Evolutionary conservation across 1,140 invertebrate species (phyloP).

Genomic region (Zaprionus taronus): DNA sequence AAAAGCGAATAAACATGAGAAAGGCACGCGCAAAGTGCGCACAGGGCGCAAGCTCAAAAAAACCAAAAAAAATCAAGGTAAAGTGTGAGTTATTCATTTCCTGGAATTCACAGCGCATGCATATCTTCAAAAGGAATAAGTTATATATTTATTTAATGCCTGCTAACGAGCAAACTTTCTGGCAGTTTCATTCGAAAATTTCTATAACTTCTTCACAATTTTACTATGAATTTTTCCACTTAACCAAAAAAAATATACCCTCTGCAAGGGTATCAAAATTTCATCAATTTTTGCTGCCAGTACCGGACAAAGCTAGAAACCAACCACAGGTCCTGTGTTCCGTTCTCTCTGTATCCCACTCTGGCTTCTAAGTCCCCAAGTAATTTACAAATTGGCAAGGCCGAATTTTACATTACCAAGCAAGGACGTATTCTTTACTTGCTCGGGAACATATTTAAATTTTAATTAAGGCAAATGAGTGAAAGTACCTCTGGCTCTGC

Average conservation of each 20-base stretch:
- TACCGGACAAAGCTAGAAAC: neutral
- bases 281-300: neutral
- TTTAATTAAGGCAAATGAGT: constrained; percentile 35
- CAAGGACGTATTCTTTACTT: neutral
- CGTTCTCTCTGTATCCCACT: no score
- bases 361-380: neutral
- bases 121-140: neutral
- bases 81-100: neutral
- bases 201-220: neutral
- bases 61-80: constrained; percentile 33
- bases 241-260: neutral
- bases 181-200: neutral
- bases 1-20: constrained; percentile 38
- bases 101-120: constrained; percentile 3
- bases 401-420: neutral
- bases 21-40: constrained; percentile 57
- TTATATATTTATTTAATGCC: constrained; percentile 1
- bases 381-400: constrained; percentile 20
- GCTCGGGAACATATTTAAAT: neutral
- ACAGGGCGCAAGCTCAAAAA: constrained; percentile 46
- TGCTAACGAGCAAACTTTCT: neutral
- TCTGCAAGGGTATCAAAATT: no score
- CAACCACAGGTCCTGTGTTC: no score
- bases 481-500: neutral
- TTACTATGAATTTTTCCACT: neutral